phyloP scores from a whole-genome alignment of 2,113 vertebrate genomes.

The Nasalis larvatus region DNA sequence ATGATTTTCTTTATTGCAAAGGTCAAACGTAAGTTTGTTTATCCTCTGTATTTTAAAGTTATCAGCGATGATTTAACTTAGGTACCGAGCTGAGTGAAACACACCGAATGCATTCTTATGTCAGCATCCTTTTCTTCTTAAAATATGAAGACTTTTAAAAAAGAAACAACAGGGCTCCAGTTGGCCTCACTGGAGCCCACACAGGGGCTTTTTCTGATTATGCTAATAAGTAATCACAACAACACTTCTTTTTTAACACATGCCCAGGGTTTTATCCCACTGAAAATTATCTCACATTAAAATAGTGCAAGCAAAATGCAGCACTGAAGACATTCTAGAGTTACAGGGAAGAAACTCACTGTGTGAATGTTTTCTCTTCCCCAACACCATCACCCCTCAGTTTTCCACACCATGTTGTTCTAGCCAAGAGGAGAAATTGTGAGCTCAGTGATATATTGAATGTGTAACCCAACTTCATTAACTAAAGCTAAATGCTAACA shows the following conservation, averaged over 20 bases:
- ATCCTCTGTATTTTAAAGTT: slow-evolving; percentile 73
- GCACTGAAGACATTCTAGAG: neutral
- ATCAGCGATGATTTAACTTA: slow-evolving; percentile 77
- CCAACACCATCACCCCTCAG: too few species aligned
- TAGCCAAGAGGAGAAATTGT: neutral
- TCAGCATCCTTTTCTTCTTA: slow-evolving; percentile 11
- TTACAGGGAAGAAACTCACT: neutral
- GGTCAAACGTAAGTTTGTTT: slow-evolving; percentile 78
- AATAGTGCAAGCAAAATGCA: rapidly evolving
- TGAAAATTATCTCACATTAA: neutral
- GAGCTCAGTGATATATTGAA: neutral
- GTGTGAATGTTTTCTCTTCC: neutral
- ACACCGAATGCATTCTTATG: slow-evolving; percentile 30
- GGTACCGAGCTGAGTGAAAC: slow-evolving; percentile 47
- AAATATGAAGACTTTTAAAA: slow-evolving; percentile 31
- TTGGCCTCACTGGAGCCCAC: neutral
- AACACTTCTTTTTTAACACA: slow-evolving; percentile 1
- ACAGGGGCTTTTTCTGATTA: slow-evolving; percentile 20
- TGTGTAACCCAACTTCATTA: slow-evolving; percentile 30
- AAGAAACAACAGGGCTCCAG: neutral
- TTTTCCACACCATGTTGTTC: neutral
- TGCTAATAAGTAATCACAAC: slow-evolving; percentile 38
- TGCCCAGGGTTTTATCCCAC: neutral
- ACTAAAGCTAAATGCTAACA: slow-evolving; percentile 37
- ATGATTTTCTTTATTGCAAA: slow-evolving; percentile 69